These are phyloP conservation scores for Apodemus agrarius DNA, from an alignment of 2,797 vertebrate genomes.

Conservation along the genomic window DNA sequence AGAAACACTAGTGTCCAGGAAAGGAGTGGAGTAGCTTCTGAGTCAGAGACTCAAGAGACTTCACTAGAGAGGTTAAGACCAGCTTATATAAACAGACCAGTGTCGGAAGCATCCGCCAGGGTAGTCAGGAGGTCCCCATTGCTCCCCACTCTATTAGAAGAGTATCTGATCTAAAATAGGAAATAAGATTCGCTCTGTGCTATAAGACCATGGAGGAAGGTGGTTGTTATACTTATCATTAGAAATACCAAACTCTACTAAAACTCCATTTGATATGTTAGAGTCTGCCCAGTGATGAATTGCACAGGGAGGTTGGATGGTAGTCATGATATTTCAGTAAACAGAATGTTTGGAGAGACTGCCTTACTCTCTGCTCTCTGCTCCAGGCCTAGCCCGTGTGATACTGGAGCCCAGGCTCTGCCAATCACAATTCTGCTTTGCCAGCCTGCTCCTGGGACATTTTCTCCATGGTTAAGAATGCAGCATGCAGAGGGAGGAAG, in stretches of 20 bases:
- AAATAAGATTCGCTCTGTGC: background rate
- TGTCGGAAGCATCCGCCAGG: background rate
- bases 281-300: background rate
- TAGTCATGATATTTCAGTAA: background rate
- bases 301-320: background rate
- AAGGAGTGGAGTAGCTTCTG: background rate
- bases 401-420: background rate
- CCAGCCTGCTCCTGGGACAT: background rate
- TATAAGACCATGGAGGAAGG: background rate
- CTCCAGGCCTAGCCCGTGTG: background rate
- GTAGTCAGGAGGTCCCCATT: background rate
- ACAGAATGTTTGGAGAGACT: background rate
- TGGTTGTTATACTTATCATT: background rate
- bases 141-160: background rate
- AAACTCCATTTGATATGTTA: background rate
- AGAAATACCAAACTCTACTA: background rate
- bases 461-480: background rate
- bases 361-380: background rate
- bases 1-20: background rate
- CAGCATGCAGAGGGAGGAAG: background rate
- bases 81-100: background rate
- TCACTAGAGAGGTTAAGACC: background rate
- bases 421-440: background rate
- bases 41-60: conserved; percentile 34
- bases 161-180: background rate